Evolutionary conservation across 2,888 invertebrate species (phyloP), one percentile per base, ranked within the genome.

Genomic region (Conomelus anceps): DNA sequence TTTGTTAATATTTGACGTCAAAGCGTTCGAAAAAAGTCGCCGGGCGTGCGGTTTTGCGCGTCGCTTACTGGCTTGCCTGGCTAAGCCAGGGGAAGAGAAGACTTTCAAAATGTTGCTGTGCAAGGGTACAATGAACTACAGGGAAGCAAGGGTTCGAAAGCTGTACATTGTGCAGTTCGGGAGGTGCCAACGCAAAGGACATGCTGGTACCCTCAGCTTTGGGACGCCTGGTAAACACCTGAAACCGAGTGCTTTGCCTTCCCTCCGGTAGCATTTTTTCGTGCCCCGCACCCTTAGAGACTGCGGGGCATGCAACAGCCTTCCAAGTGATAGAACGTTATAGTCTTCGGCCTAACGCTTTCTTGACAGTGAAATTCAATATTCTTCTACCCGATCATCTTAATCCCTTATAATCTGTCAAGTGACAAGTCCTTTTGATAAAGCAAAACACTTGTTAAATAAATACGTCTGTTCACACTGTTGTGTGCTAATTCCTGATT

Each of bases 161-260:
- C 63, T 63, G 41, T 41, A 63, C 13, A 63, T 63, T 63, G 63
- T 41, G 41, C 41, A 41, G 41, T 63, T 26, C 26, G 26, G 26
- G 4, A 63, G 63, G 63, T 63, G 63, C 63, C 63, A 63, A 63
- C 63, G 63, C 63, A 63, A 63, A 63, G 63, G 63, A 13, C 86
- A 86, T 86, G 86, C 86, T 86, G 86, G 86, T 86, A 86, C 86
- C 86, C 86, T 29, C 86, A 86, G 86, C 24, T 86, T 86, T 26
- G 86, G 23, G 86, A 86, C 86, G 29, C 86, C 86, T n/a, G 24
- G 86, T n/a, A 86, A 86, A 86, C 86, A 86, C 86, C 86, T 86
- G 86, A 85, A 85, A 85, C 85, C 85, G 11, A 17, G 85, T 23
- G 86, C 86, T 24, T 86, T 24, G n/a, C 24, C 22, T 23, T 22